Base-by-base conservation (phyloP, 1,140 invertebrate species). In the Camponotus floridanus region DNA sequence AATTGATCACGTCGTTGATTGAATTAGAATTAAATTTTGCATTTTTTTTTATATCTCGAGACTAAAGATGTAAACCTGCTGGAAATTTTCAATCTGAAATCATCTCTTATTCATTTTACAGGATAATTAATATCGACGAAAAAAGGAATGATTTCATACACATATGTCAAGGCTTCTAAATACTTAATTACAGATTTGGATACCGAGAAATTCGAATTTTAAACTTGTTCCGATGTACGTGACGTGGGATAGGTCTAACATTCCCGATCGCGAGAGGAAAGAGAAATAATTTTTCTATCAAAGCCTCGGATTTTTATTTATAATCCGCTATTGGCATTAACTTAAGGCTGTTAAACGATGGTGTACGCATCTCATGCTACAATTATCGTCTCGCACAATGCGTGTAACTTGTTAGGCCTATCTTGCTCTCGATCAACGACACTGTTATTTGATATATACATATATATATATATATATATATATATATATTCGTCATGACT, bases 401-500 rank as follows among this genome's bases (percentile, higher is more conserved):
- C 79, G 79, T n/a, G 26, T 83, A 42, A 73, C 42, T n/a, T 55
- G 64, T 81, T 83, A 62, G 78, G 65, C 57, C 78, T 87, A 86
- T 88, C 76, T 68, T 86, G 65, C 76, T 68, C 42, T 55, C 78
- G 78, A 86, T 86, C 78, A 71, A 71, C 73, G 65, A 85, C 64
- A 80, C 59, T 76, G 81, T 92, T 86, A 91, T 74, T 74, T 61
- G 39, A 90, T 74, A 91, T 91, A 48, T 48, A 48, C 4, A 48
- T 89, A 90, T 89, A 85, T 88, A 87, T 90, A 92, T 91, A n/a
- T n/a, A 90, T 74, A 91, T 91, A 48, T 48, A 48, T 0, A 48
- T 89, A 90, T 89, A 85, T 88, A 87, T 90, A 92, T 91, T 90
- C 70, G 85, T 86, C 88, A 92, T 89, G 86, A 89, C 83, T 86